Conservation (phyloP, 2,113 vertebrate species). For the Suricata suricatta region DNA sequence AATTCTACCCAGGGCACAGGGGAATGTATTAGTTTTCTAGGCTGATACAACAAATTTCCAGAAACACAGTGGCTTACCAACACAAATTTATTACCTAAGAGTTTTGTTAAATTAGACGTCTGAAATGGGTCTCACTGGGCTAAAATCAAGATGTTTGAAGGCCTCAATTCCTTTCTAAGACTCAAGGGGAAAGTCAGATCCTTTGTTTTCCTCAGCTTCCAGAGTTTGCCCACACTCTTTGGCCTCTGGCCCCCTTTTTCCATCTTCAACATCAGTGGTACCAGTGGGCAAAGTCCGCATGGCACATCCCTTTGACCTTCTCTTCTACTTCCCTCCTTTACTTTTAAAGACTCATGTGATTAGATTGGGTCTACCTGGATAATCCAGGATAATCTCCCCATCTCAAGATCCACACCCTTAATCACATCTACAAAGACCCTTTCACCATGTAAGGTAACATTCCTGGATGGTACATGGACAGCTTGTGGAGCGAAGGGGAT, state of each 20-base stretch:
- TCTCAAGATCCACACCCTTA: neutral
- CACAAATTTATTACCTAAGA: neutral
- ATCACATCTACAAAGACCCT: neutral
- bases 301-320: neutral
- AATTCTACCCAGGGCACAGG: neutral
- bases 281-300: neutral
- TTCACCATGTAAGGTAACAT: neutral
- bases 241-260: neutral
- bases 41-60: neutral
- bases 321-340: neutral
- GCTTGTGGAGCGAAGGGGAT: neutral
- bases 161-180: neutral
- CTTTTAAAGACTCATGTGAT: neutral
- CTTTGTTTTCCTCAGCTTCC: neutral
- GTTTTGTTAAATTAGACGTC: neutral
- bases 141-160: neutral
- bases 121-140: neutral
- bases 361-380: neutral
- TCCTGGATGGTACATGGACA: neutral
- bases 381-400: neutral
- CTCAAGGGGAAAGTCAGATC: neutral
- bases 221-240: neutral
- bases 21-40: neutral
- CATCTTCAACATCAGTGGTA: neutral
- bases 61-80: neutral